Conservation (phyloP, 2,888 invertebrate genomes). For the Machimus atricapillus region DNA sequence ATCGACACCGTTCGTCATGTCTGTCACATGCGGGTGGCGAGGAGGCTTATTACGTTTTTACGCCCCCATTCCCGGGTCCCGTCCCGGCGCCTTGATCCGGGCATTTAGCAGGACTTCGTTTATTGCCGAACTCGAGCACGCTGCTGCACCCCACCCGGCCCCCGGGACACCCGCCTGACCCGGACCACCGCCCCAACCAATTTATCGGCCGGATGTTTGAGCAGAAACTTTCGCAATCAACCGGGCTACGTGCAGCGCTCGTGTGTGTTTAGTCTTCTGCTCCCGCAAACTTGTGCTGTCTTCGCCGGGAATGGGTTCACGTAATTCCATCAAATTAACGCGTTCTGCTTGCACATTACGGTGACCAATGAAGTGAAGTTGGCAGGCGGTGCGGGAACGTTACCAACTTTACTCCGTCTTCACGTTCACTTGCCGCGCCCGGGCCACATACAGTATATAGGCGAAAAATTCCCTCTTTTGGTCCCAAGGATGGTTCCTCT, state of each 20-base stretch:
- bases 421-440: conserved; percentile 14
- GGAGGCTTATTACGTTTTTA: conserved; percentile 26
- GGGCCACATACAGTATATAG: too few relatives aligned
- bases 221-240: conserved; percentile 42
- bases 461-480: neutral
- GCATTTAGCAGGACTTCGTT: conserved; percentile 22
- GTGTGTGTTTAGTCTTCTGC: conserved; percentile 16
- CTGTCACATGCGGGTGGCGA: neutral
- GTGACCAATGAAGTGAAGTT: conserved; percentile 35
- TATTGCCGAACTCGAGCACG: conserved; percentile 1
- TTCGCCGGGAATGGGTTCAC: conserved; percentile 18
- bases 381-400: neutral
- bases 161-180: neutral
- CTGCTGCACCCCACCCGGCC: conserved; percentile 11
- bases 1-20: conserved; percentile 20
- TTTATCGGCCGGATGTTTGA: conserved; percentile 43
- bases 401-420: neutral
- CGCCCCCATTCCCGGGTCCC: neutral
- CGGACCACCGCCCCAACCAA: neutral
- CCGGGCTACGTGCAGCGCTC: conserved; percentile 19
- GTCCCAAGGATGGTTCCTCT: neutral
- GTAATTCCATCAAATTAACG: conserved; percentile 39
- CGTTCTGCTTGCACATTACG: conserved; percentile 36
- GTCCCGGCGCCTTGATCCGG: conserved; percentile 21
- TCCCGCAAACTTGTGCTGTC: neutral